Percentiles rank a stretch among this genome's conserved stretches.
Evolutionary conservation across 23 tunicate species (phyloP).

Genomic region (Ascidia mentula): DNA sequence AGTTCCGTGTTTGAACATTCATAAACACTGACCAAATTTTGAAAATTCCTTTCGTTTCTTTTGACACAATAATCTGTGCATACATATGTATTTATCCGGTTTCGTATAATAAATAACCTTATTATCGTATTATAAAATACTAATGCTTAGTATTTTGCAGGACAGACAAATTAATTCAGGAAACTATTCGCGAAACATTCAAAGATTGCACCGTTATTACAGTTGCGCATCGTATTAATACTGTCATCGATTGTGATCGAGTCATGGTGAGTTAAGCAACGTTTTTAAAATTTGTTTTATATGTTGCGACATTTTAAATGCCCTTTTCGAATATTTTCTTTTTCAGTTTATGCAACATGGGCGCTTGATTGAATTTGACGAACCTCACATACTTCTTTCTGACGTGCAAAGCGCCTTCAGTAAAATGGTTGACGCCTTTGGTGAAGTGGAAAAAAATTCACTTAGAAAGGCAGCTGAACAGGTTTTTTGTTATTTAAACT

Average conservation of each 20-base stretch:
- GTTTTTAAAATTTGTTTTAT: too few relatives aligned
- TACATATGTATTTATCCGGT: too few relatives aligned
- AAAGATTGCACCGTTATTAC: slow-evolving; percentile 83
- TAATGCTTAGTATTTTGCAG: too few relatives aligned
- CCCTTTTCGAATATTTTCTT: not conserved
- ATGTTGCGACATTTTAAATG: not conserved
- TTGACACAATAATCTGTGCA: too few relatives aligned
- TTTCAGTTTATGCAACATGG: slow-evolving; percentile 60
- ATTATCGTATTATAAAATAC: too few relatives aligned
- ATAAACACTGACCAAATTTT: too few relatives aligned
- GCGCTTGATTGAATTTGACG: slow-evolving; percentile 60
- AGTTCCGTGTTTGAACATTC: too few relatives aligned
- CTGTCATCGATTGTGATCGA: slow-evolving; percentile 87
- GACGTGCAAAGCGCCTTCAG: slow-evolving; percentile 28
- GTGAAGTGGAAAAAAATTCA: slow-evolving; percentile 10
- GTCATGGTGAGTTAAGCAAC: slow-evolving; percentile 86
- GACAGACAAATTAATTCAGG: slow-evolving; percentile 90
- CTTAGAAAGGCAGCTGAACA: slow-evolving; percentile 42
- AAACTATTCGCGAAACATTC: slow-evolving; percentile 64
- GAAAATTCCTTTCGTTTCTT: too few relatives aligned
- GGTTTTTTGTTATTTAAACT: too few relatives aligned
- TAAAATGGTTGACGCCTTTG: slow-evolving; percentile 36
- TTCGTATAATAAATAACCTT: too few relatives aligned
- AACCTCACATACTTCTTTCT: slow-evolving; percentile 56
- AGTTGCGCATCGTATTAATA: slow-evolving; percentile 88